Base-by-base conservation (phyloP, 64 coral and sea anemone species). In the Exaiptasia diaphana region DNA sequence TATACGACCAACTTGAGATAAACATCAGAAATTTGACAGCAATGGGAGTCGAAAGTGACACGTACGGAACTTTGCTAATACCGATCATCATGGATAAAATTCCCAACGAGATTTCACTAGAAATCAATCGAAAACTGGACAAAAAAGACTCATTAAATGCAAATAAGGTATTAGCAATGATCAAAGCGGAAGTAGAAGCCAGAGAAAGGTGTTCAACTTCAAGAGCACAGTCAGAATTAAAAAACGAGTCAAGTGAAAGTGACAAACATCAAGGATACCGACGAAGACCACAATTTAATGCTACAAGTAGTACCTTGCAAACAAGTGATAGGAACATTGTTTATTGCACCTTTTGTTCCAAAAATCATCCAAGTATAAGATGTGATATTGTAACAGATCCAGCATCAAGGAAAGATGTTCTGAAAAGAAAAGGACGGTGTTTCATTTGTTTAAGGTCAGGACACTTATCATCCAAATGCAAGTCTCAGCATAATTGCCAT, bases 371-470 rank as follows among this genome's bases (percentile, higher is more conserved):
- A 57, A 58, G 64, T 5, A 17, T 31, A 45, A 74, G 18, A 40
- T 77, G 72, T 18, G 53, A 67, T 7, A 48, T 48, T 12, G 59
- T 86, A 12, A 76, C 71, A 4, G 50, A 64, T 43, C 10, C 25
- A 20, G 73, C 44, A 24, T 71, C 83, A 21, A 44, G 73, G 20
- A 86, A 67, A 29, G 72, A 64, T 9, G 30, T 77, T 52, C 73
- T 76, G 7, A 77, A 14, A 22, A 60, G 62, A 68, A 49, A 50
- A 31, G 72, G 83, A 68, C 41, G 42, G 35, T 86, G 83, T 68
- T 86, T 52, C 50, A 58, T 85, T 26, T 76, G 83, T 40, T 55
- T 86, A 18, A 86, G 39, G 55, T 63, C 59, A 61, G 34, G 59
- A n/a, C 83, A 77, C 61, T 33, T 86, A 3, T 37, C 38, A 12